phyloP scores from a whole-genome alignment of 2,113 vertebrate species.

The Blennius ocellaris region DNA sequence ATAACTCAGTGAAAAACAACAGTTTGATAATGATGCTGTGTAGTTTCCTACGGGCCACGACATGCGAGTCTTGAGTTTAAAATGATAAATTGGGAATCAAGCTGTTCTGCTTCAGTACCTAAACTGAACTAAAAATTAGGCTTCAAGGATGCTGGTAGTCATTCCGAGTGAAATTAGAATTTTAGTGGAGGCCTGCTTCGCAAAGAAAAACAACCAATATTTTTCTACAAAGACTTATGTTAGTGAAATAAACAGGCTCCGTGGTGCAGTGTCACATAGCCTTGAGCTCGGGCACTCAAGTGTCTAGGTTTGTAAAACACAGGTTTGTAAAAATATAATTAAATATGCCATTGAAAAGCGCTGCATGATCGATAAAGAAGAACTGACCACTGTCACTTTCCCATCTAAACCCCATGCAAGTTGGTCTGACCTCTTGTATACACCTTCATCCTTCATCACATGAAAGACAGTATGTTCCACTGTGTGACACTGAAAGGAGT shows the following conservation, averaged over 20 bases:
- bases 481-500: too few species aligned
- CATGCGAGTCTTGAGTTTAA: not conserved
- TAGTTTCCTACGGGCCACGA: not conserved
- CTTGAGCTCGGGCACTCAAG: not conserved
- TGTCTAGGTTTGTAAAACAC: not conserved
- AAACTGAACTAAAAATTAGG: not conserved
- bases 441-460: too few species aligned
- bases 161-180: not conserved
- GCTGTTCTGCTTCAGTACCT: not conserved
- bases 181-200: not conserved
- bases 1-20: conserved; percentile 61
- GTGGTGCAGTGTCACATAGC: not conserved
- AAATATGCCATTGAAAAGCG: conserved; percentile 1
- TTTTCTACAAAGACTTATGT: not conserved
- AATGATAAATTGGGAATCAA: conserved; percentile 1
- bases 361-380: not conserved
- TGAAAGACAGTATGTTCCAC: too few species aligned
- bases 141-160: not conserved
- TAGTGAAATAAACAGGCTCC: not conserved
- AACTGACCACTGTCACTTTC: too few species aligned
- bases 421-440: too few species aligned
- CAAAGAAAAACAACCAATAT: not conserved
- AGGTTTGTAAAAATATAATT: conserved; percentile 6
- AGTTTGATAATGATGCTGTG: conserved; percentile 38
- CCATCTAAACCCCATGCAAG: too few species aligned